These are phyloP conservation scores for Alligator sinensis DNA, from an alignment of 2,113 vertebrate genomes.

Conservation along the genomic window DNA sequence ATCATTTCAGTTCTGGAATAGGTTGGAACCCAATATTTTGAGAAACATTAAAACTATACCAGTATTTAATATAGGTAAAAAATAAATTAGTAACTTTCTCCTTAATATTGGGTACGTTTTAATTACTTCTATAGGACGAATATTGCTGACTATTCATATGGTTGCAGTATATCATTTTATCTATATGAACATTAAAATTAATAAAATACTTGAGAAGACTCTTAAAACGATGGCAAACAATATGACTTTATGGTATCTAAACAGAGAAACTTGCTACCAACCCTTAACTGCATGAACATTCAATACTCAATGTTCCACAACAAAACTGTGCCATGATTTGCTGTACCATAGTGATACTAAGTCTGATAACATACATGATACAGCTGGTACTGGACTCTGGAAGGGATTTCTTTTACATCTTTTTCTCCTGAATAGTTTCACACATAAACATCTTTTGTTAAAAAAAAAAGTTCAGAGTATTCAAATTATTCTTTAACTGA, in stretches of 20 bases:
- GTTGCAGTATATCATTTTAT: background rate
- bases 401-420: background rate
- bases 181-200: background rate
- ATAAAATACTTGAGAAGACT: background rate
- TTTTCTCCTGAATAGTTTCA: background rate
- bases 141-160: background rate
- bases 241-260: background rate
- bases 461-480: background rate
- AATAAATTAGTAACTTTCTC: background rate
- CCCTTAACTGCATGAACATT: background rate
- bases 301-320: background rate
- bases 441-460: background rate
- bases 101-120: background rate
- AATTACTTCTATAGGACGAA: background rate
- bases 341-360: background rate
- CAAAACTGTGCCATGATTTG: background rate
- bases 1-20: background rate
- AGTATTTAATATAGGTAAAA: background rate
- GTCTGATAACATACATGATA: background rate
- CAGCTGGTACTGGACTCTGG: fast-evolving
- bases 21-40: background rate
- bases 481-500: background rate
- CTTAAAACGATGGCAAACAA: background rate
- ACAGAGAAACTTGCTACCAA: background rate
- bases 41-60: fast-evolving